Base-by-base conservation (phyloP, 2,888 invertebrate genomes). In the Catocala nupta region DNA sequence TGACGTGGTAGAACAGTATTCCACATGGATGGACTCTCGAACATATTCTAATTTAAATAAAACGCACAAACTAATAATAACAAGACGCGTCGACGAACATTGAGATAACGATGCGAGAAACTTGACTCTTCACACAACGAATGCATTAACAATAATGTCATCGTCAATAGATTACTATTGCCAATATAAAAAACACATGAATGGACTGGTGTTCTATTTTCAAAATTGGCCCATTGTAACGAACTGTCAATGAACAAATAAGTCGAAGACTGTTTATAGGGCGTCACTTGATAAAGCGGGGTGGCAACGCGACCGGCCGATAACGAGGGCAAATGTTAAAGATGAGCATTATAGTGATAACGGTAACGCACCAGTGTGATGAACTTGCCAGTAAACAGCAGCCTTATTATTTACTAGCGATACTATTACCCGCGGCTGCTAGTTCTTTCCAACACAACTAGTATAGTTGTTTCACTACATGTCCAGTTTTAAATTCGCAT, bases 281-380 rank as follows among this genome's bases (percentile, higher is more conserved):
- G 85, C 85, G 86, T 82, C 78, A 80, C 73, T 64, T 71, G 90
- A 90, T 90, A 91, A 90, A 79, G 68, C 85, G 78, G 87, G 90
- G 89, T 92, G 90, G 91, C 85, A 90, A 92, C 91, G 79, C 85
- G 84, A 68, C 80, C 79, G 70, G 34, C 75, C 64, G 92, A 92
- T 92, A 92, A 71, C 58, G 71, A 75, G 92, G 87, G 82, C 90
- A 92, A 88, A 88, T 83, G 92, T 87, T 88, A 89, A 88, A 92
- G 91, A 91, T 88, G 90, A 83, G 82, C 81, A 83, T 83, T 85
- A 85, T 82, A 78, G 78, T 81, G 91, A 92, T 91, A 91, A 78
- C 71, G 75, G 65, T 83, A 84, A 83, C 77, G 81, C 81, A 84
- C 86, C 87, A 87, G 91, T 88, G 81, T 92, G 91, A 88, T 90